A percentile compares a stretch with the other conserved stretches of the same genome.
Conservation (phyloP, 1,140 invertebrate genomes). For the Atta cephalotes region DNA sequence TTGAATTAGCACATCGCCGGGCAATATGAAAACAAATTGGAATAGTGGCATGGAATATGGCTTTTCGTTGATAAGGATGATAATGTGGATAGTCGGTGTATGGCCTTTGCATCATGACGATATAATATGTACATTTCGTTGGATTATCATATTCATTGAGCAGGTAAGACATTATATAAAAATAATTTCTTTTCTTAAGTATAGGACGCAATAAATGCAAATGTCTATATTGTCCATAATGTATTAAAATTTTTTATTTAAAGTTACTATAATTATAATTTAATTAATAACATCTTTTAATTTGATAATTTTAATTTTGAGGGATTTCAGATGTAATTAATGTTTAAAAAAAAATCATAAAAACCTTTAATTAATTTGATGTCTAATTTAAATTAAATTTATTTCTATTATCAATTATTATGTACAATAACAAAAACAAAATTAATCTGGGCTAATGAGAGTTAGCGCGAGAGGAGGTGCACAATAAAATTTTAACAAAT, state of each 20-base stretch:
- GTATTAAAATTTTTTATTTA: neutral
- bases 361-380: neutral
- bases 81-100: slow-evolving; percentile 34
- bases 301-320: neutral
- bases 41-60: slow-evolving; percentile 45
- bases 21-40: slow-evolving; percentile 25
- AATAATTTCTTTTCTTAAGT: neutral
- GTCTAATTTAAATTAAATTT: neutral
- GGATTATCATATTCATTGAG: neutral
- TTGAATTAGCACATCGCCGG: neutral
- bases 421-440: neutral
- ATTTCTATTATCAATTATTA: slow-evolving; percentile 3
- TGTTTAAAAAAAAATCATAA: neutral
- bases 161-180: slow-evolving; percentile 17
- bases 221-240: neutral
- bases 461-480: too few relatives aligned
- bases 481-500: too few relatives aligned
- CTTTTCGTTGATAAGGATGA: slow-evolving; percentile 5
- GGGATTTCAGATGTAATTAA: neutral
- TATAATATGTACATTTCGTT: slow-evolving; percentile 29
- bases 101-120: slow-evolving; percentile 42
- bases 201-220: neutral
- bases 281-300: neutral
- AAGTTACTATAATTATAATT: neutral
- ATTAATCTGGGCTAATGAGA: too few relatives aligned